Conservation (phyloP, 2,888 invertebrate species). For the Eumacrocentrus americanus region DNA sequence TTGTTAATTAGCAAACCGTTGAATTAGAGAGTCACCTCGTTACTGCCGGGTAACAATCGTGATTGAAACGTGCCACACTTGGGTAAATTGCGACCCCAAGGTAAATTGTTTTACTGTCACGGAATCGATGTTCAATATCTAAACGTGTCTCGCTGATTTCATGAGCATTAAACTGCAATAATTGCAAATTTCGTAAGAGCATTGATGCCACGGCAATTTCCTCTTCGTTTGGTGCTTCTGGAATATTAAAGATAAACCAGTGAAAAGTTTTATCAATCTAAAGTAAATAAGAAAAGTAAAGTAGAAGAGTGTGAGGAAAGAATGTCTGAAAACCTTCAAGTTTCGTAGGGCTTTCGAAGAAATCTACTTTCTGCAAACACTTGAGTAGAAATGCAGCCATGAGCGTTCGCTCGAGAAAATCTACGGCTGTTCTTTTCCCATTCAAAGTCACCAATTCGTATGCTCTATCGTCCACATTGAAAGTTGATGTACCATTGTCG, state of each 20-base stretch:
- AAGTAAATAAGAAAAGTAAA: not conserved
- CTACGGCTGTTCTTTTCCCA: constrained; percentile 67
- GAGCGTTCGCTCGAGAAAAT: constrained; percentile 76
- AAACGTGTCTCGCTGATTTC: constrained; percentile 76
- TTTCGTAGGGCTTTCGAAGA: constrained; percentile 58
- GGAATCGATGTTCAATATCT: constrained; percentile 63
- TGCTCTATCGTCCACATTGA: constrained; percentile 61
- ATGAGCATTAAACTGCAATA: constrained; percentile 85
- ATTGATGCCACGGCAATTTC: constrained; percentile 70
- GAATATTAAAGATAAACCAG: constrained; percentile 14
- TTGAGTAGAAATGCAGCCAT: constrained; percentile 80
- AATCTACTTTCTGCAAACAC: constrained; percentile 72
- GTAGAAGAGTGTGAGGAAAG: not conserved
- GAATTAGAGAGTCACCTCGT: constrained; percentile 66
- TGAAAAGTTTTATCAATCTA: not conserved
- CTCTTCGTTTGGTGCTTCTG: constrained; percentile 62
- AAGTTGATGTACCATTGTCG: constrained; percentile 37
- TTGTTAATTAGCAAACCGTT: constrained; percentile 28
- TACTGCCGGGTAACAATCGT: constrained; percentile 81
- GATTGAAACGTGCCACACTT: constrained; percentile 80
- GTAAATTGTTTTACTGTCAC: constrained; percentile 65
- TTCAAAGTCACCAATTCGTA: constrained; percentile 74
- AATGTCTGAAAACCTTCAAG: constrained; percentile 10
- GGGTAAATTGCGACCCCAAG: constrained; percentile 78
- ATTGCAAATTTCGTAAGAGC: constrained; percentile 73